Percentiles rank a stretch among this genome's conserved stretches.
Evolutionary conservation across 2,797 vertebrate genomes (phyloP).

Genomic region (Anabacerthia variegaticeps): DNA sequence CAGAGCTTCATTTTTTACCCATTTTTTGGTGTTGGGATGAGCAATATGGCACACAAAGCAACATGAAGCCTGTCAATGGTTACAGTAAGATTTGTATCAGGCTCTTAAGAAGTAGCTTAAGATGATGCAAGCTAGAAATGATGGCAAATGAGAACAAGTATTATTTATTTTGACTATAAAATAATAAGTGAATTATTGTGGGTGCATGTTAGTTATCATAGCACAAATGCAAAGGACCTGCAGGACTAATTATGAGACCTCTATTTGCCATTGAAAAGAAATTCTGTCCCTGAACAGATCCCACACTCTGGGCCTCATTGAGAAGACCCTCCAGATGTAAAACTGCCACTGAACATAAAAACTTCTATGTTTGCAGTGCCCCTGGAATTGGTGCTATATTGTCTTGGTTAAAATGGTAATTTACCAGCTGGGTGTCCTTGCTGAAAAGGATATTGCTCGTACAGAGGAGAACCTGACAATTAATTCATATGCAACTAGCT

Average conservation of each 20-base stretch:
- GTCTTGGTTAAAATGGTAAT: neutral
- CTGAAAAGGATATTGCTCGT: neutral
- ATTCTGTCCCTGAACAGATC: neutral
- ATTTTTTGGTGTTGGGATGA: neutral
- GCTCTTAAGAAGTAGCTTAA: neutral
- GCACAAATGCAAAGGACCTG: neutral
- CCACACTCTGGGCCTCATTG: neutral
- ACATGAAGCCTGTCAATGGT: neutral
- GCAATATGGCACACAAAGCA: fast-evolving
- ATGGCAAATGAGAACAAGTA: neutral
- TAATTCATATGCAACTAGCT: neutral
- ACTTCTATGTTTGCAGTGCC: neutral
- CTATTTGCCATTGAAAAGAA: neutral
- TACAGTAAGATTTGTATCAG: neutral
- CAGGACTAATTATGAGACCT: neutral
- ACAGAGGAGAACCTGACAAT: neutral
- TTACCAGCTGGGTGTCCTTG: neutral
- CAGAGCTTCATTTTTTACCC: neutral
- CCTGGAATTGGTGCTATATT: neutral
- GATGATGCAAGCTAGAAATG: neutral
- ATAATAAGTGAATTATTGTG: neutral
- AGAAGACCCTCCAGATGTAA: neutral
- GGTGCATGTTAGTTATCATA: fast-evolving
- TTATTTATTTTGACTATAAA: neutral
- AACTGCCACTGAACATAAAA: neutral